A percentile compares a stretch with the other conserved stretches of the same genome.
Conservation (phyloP, 2,888 invertebrate species). For the Boloria euphrosyne region DNA sequence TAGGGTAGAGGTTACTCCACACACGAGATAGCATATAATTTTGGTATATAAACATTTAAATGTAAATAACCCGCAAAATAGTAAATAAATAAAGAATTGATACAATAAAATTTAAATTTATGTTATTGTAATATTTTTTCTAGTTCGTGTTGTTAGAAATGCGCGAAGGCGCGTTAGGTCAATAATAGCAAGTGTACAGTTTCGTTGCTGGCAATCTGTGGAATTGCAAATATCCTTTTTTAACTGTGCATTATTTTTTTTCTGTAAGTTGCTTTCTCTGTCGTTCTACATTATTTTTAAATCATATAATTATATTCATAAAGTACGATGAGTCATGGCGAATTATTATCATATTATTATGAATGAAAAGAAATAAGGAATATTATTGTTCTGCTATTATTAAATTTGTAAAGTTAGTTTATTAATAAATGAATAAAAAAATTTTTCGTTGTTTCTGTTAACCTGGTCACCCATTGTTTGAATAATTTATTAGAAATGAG, state of each 20-base stretch:
- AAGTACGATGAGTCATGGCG: conserved; percentile 79
- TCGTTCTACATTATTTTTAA: conserved; percentile 80
- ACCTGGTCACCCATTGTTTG: background rate
- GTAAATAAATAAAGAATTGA: conserved; percentile 74
- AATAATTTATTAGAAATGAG: background rate
- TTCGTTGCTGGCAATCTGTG: conserved; percentile 68
- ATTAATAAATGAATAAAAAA: conserved; percentile 83
- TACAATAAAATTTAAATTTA: conserved; percentile 77
- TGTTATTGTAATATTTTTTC: conserved; percentile 76
- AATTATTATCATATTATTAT: conserved; percentile 79
- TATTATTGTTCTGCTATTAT: conserved; percentile 83
- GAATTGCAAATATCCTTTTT: conserved; percentile 61
- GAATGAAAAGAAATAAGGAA: conserved; percentile 82
- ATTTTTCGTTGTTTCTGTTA: conserved; percentile 60
- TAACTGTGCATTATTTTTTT: conserved; percentile 77
- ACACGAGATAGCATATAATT: conserved; percentile 77
- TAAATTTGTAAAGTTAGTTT: conserved; percentile 83
- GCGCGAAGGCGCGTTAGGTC: conserved; percentile 49
- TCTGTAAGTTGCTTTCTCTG: conserved; percentile 81
- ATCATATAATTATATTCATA: conserved; percentile 81
- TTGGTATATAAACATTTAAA: conserved; percentile 79
- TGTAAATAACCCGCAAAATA: conserved; percentile 78
- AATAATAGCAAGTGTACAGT: conserved; percentile 57
- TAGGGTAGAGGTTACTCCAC: conserved; percentile 77
- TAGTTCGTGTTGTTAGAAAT: conserved; percentile 59